These are phyloP conservation scores for Sebastes minor DNA, from an alignment of 2,797 vertebrate species.

Conservation along the genomic window DNA sequence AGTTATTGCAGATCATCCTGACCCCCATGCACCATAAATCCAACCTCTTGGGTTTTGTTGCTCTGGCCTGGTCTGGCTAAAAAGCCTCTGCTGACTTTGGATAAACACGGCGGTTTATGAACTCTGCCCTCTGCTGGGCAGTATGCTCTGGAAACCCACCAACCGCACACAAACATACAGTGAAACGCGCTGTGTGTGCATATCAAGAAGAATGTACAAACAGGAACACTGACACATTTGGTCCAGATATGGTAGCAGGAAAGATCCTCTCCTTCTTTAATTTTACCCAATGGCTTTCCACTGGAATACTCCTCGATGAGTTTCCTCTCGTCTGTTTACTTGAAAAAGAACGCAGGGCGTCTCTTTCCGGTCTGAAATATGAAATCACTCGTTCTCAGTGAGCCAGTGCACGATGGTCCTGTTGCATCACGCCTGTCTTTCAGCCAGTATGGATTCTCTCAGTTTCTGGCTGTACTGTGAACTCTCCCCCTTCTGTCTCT, in stretches of 20 bases:
- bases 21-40: conserved; percentile 39
- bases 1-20: conserved; percentile 20
- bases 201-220: not conserved
- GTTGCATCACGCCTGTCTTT: conserved; percentile 48
- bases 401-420: conserved; percentile 2
- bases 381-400: conserved; percentile 35
- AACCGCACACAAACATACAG: conserved; percentile 49
- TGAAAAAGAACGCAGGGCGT: not conserved
- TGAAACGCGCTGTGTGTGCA: not conserved
- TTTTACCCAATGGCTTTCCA: conserved; percentile 53
- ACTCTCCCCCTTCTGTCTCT: conserved; percentile 21
- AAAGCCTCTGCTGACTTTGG: conserved; percentile 64
- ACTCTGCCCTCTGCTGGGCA: conserved; percentile 76
- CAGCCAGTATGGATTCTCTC: conserved; percentile 40
- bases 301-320: conserved; percentile 7
- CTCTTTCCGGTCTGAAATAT: conserved; percentile 24
- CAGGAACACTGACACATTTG: conserved; percentile 8
- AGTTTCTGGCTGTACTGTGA: conserved; percentile 54
- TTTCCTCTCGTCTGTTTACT: not conserved
- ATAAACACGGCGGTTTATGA: conserved; percentile 57
- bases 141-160: conserved; percentile 46
- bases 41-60: conserved; percentile 14
- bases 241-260: conserved; percentile 28
- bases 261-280: not conserved
- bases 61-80: conserved; percentile 24